Conservation (phyloP, 2,113 vertebrate species). For the Petrocephalus microphthalmus region DNA sequence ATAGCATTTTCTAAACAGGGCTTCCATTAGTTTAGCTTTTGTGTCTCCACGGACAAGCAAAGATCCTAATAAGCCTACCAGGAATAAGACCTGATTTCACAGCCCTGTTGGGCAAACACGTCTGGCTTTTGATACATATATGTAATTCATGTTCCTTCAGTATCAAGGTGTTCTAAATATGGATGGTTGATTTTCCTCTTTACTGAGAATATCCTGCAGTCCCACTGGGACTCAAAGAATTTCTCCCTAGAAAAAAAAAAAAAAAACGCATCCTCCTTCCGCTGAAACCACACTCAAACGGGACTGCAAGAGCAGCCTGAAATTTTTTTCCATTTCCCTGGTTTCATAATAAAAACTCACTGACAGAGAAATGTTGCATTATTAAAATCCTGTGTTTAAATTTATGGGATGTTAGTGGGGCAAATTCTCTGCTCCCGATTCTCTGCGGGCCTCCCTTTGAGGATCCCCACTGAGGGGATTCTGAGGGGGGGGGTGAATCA, state of each 20-base stretch:
- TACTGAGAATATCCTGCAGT: not conserved
- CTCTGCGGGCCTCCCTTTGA: not conserved
- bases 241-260: not conserved
- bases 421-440: not conserved
- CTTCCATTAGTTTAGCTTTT: not conserved
- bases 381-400: slow-evolving; percentile 1
- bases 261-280: not conserved
- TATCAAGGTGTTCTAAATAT: not conserved
- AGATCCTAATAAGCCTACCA: not conserved
- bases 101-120: not conserved
- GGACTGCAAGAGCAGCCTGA: not conserved
- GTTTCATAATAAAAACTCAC: not conserved
- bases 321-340: not conserved
- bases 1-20: not conserved
- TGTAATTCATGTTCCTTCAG: not conserved
- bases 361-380: not conserved
- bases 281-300: not conserved
- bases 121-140: not conserved
- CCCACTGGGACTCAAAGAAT: not conserved
- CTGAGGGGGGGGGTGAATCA: not conserved
- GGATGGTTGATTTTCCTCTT: not conserved
- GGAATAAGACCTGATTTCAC: not conserved
- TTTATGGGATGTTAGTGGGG: slow-evolving; percentile 7
- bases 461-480: not conserved
- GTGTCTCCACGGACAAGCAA: not conserved